Conservation (phyloP, 2,113 vertebrate species). For the Dendropsophus ebraccatus region DNA sequence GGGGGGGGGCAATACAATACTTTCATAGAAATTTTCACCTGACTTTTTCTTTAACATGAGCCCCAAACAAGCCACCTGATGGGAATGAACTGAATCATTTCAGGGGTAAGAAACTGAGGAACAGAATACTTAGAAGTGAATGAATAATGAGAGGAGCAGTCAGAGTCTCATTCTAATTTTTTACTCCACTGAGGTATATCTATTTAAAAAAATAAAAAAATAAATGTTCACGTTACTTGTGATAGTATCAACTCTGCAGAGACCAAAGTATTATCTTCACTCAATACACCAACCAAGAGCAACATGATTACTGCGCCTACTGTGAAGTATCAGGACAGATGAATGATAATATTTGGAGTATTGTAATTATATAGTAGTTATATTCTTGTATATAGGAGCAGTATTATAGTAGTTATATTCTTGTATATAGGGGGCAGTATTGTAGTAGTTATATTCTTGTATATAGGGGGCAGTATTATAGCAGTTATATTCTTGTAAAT, state of each 20-base stretch:
- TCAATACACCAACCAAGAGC: not conserved
- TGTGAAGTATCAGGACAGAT: not conserved
- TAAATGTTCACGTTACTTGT: not conserved
- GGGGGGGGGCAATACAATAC: too few species aligned
- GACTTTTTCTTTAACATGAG: too few species aligned
- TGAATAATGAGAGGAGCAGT: slow-evolving; percentile 25
- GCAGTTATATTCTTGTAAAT: slow-evolving; percentile 5
- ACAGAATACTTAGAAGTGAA: not conserved
- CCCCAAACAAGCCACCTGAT: not conserved
- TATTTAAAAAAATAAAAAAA: not conserved
- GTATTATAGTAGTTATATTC: slow-evolving; percentile 16
- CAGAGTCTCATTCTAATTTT: not conserved
- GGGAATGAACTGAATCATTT: slow-evolving; percentile 1
- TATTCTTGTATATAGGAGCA: slow-evolving; percentile 12
- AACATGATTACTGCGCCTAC: not conserved
- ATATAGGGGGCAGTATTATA: not conserved
- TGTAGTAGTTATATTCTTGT: slow-evolving; percentile 10
- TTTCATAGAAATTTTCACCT: too few species aligned
- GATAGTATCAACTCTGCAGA: not conserved
- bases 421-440: not conserved
- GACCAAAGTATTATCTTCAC: not conserved
- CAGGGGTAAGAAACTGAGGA: not conserved
- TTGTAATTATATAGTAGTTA: slow-evolving; percentile 17
- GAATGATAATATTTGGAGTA: not conserved
- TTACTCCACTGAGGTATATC: slow-evolving; percentile 27